Evolutionary conservation across 2,113 vertebrate genomes (phyloP).

Genomic region (Spheniscus mendiculus): DNA sequence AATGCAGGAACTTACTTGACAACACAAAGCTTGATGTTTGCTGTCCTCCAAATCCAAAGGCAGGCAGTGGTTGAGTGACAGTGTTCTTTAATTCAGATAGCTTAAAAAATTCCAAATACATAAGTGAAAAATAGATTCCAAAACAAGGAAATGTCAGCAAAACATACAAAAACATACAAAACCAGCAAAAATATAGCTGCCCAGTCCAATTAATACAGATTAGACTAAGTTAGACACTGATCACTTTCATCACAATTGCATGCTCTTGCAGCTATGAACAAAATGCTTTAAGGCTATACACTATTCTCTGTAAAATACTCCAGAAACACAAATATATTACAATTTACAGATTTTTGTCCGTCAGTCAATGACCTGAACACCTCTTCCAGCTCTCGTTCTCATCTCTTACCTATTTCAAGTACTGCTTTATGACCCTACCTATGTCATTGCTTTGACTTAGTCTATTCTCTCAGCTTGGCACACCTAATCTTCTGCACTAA

Average conservation of each 20-base stretch:
- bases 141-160: background rate
- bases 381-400: background rate
- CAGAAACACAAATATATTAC: background rate
- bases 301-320: background rate
- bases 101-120: conserved; percentile 62
- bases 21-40: conserved; percentile 70
- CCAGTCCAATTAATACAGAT: background rate
- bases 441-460: background rate
- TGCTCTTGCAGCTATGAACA: background rate
- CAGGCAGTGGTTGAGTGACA: conserved; percentile 16
- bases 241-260: background rate
- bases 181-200: background rate
- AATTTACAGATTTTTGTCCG: background rate
- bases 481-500: background rate
- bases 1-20: conserved; percentile 70
- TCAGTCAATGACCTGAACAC: background rate
- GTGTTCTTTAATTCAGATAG: conserved; percentile 79
- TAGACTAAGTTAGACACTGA: background rate
- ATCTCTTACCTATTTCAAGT: background rate
- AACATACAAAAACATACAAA: too few species aligned
- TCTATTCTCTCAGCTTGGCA: background rate
- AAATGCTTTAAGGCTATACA: background rate
- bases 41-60: conserved; percentile 73
- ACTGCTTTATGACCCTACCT: background rate
- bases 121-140: background rate